Base-by-base conservation (phyloP, 1,140 invertebrate species). In the Mizuhopecten yessoensis region DNA sequence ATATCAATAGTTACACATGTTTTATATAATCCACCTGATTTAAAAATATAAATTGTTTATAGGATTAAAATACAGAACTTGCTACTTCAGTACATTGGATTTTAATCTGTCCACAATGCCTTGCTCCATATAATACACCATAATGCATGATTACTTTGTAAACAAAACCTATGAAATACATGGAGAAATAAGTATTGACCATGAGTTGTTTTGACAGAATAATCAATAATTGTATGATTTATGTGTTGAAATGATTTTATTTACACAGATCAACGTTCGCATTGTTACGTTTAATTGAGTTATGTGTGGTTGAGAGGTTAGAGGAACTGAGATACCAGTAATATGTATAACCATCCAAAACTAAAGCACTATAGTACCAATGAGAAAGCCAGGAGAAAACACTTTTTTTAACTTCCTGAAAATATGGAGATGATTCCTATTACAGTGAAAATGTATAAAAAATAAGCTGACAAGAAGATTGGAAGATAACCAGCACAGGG, bases 131-230 rank as follows among this genome's bases (percentile, higher is more conserved):
- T 75, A 5, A 75, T 29, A 75, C 23, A 75, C 57, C 57, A 75
- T n/a, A 75, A 75, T 75, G 57, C 57, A 75, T 75, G 57, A 75
- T 75, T 75, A 75, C 57, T 29, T 75, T 29, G 57, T 75, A 75
- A 75, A 75, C 57, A 75, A 75, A 49, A 75, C 23, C 23, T n/a
- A 29, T 17, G 23, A 75, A 17, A 17, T 5, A 23, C 7, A 7
- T 29, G n/a, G 1, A n/a, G n/a, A n/a, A 29, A 29, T 75, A 29
- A 29, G 1, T 29, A 75, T 75, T 75, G 57, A 75, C 57, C 57
- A 75, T 5, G 2, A 29, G 57, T 75, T 39, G 3, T n/a, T 75
- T 75, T 29, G 57, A 17, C 23, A 75, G 9, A 29, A 17, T 75
- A 75, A 29, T 75, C 57, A 75, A 75, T 75, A 29, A 75, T 75